phyloP scores from a whole-genome alignment of 2,888 invertebrate species.

The Glyphotaelius pellucidus region DNA sequence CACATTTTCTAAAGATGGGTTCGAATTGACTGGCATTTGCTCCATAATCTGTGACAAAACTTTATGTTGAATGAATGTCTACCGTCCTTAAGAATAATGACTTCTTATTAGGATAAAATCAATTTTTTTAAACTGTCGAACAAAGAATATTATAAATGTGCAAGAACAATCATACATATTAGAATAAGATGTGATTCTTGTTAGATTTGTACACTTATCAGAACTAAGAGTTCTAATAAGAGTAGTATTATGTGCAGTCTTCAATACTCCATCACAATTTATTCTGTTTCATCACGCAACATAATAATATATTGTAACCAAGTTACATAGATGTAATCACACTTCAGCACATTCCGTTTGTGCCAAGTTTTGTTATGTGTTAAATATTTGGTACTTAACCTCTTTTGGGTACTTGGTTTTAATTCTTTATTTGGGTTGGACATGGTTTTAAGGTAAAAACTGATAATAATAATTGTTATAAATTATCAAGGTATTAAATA shows the following conservation, averaged over 20 bases:
- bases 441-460: conserved; percentile 1
- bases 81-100: background rate
- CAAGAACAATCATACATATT: background rate
- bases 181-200: background rate
- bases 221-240: background rate
- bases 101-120: background rate
- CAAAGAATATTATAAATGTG: background rate
- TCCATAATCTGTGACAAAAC: background rate
- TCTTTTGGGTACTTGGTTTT: conserved; percentile 40
- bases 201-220: background rate
- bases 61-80: background rate
- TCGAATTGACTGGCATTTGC: background rate
- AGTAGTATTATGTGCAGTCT: background rate
- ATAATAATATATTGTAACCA: too few species aligned
- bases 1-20: background rate
- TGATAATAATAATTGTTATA: conserved; percentile 7
- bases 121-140: background rate
- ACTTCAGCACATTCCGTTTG: background rate
- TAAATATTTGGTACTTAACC: conserved; percentile 28
- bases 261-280: background rate
- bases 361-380: conserved; percentile 30
- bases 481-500: background rate
- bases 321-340: background rate
- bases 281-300: too few species aligned
- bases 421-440: conserved; percentile 5